Evolutionary conservation across 2,888 invertebrate genomes (phyloP).

Genomic region (Aporophyla nigra): DNA sequence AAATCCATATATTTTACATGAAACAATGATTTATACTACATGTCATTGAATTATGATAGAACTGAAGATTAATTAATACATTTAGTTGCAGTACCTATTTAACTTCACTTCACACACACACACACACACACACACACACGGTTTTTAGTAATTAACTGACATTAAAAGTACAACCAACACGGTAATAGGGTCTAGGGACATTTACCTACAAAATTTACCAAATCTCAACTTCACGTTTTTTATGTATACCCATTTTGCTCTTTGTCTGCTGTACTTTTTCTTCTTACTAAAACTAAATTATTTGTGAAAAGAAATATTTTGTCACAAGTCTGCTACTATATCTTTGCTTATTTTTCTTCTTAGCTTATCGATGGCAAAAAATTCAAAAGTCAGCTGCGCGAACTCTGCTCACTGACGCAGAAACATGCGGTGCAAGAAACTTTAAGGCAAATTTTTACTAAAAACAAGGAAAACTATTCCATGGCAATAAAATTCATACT

Average conservation of each 20-base stretch:
- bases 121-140: too few relatives aligned
- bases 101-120: not conserved
- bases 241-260: not conserved
- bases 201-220: too few relatives aligned
- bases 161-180: not conserved
- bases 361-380: too few relatives aligned
- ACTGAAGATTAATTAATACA: not conserved
- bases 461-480: not conserved
- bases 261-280: not conserved
- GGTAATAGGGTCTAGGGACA: too few relatives aligned
- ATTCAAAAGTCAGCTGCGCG: too few relatives aligned
- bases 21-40: not conserved
- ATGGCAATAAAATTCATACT: not conserved
- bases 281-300: not conserved
- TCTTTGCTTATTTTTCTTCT: too few relatives aligned
- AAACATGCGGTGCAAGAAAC: too few relatives aligned
- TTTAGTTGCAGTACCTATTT: not conserved
- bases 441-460: too few relatives aligned
- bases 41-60: not conserved
- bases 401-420: too few relatives aligned
- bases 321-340: not conserved
- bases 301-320: not conserved
- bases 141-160: not conserved
- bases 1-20: not conserved
- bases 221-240: not conserved